Percentiles rank a stretch among this genome's conserved stretches.
Conservation (phyloP, 2,797 vertebrate species). For the Geotrypetes seraphini region DNA sequence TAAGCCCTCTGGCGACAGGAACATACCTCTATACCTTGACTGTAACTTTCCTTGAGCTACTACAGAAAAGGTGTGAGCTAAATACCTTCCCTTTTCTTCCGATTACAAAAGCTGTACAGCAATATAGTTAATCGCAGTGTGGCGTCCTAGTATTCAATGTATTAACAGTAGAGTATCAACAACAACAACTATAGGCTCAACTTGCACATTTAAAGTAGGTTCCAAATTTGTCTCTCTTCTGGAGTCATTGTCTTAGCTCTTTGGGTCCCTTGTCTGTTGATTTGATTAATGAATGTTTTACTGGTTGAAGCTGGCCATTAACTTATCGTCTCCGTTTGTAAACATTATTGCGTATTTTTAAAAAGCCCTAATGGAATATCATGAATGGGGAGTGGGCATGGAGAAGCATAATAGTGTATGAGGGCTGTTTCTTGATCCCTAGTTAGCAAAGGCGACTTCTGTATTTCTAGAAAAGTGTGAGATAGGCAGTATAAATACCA, state of each 20-base stretch:
- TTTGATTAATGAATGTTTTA: conserved; percentile 49
- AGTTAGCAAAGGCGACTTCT: no score
- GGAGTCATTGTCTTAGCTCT: conserved; percentile 14
- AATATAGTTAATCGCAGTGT: no score
- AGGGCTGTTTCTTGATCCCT: conserved; percentile 15
- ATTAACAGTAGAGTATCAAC: neutral
- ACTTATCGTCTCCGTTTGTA: conserved; percentile 42
- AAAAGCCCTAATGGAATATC: conserved; percentile 44
- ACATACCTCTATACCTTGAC: no score
- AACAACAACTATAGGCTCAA: conserved; percentile 5
- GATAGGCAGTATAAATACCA: no score
- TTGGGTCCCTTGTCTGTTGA: conserved; percentile 30
- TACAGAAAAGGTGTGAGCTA: no score
- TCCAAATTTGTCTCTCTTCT: conserved; percentile 13
- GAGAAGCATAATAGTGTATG: conserved; percentile 33
- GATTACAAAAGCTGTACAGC: no score
- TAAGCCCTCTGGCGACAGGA: no score
- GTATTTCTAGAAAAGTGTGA: no score
- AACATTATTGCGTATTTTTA: conserved; percentile 49
- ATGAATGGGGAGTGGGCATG: no score
- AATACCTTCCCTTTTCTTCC: no score
- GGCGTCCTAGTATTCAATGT: no score
- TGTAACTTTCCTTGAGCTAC: no score
- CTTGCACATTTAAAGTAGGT: conserved; percentile 9
- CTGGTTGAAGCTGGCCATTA: conserved; percentile 39